A percentile compares a stretch with the other conserved stretches of the same genome.
These are phyloP conservation scores for Harpagus bidentatus DNA, from an alignment of 2,113 vertebrate species.

Conservation along the genomic window DNA sequence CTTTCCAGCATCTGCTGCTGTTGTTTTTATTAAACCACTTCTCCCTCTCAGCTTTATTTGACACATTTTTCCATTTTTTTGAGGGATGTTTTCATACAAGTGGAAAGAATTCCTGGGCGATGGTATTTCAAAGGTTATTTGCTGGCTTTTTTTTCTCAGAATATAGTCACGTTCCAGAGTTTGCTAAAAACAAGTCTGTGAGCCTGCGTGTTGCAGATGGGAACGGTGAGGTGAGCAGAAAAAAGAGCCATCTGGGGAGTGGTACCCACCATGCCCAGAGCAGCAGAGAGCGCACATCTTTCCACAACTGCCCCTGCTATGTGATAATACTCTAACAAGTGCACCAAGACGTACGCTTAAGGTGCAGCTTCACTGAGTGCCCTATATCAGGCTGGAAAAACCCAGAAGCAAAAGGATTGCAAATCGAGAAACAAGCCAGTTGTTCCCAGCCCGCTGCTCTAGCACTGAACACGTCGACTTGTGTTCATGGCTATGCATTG, in stretches of 20 bases:
- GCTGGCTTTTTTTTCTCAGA: background rate
- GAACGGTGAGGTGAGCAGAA: background rate
- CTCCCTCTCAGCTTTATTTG: background rate
- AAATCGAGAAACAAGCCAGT: rapidly evolving
- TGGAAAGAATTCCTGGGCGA: background rate
- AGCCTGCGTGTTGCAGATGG: background rate
- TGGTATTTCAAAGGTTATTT: background rate
- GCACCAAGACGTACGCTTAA: rapidly evolving
- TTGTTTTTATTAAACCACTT: background rate
- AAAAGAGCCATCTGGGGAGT: background rate
- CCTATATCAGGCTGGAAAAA: rapidly evolving
- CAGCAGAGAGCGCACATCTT: background rate
- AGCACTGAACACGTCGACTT: rapidly evolving
- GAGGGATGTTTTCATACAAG: background rate
- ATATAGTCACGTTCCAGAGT: background rate
- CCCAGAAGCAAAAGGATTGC: background rate
- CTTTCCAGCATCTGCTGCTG: background rate
- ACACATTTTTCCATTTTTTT: background rate
- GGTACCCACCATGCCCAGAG: background rate
- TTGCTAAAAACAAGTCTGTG: background rate
- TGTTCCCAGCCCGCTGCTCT: background rate
- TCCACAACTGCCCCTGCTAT: background rate
- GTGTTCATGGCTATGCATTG: rapidly evolving
- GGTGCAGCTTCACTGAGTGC: rapidly evolving
- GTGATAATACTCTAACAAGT: rapidly evolving